Evolutionary conservation across 2,113 vertebrate species (phyloP).

Genomic region (Actinemys pallida): DNA sequence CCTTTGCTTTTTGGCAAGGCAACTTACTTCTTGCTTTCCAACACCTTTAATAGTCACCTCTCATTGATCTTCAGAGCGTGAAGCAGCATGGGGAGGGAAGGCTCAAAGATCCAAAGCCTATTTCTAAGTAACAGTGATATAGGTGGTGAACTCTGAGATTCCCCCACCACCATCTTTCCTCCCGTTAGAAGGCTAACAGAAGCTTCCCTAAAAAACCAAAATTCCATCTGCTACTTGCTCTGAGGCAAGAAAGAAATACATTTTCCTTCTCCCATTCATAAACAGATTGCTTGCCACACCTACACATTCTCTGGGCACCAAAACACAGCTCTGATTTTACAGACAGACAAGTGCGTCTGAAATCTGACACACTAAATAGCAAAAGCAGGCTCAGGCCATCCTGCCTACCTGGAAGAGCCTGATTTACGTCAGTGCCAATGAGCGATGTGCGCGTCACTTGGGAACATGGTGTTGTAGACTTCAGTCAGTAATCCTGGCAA

Average conservation of each 20-base stretch:
- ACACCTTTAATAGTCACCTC: not conserved
- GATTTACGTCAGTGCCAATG: not conserved
- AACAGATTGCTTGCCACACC: not conserved
- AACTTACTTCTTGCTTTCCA: not conserved
- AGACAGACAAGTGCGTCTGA: not conserved
- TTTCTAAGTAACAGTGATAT: not conserved
- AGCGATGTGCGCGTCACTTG: not conserved
- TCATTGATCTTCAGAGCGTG: not conserved
- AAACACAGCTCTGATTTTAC: not conserved
- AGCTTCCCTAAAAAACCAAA: not conserved
- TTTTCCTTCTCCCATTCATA: not conserved
- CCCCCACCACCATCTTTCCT: not conserved
- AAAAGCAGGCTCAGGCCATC: not conserved
- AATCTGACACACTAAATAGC: rapidly evolving
- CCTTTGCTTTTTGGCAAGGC: not conserved
- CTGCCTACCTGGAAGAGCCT: not conserved
- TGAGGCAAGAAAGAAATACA: not conserved
- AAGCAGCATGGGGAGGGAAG: not conserved
- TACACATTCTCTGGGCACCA: not conserved
- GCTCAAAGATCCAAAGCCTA: constrained; percentile 43
- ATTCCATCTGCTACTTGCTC: not conserved
- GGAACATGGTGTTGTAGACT: not conserved
- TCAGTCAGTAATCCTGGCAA: not conserved
- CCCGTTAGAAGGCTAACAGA: not conserved
- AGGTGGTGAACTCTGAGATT: not conserved